A percentile compares a stretch with the other conserved stretches of the same genome.
Conservation (phyloP, 2,797 vertebrate genomes). For the Pteropus rufus region DNA sequence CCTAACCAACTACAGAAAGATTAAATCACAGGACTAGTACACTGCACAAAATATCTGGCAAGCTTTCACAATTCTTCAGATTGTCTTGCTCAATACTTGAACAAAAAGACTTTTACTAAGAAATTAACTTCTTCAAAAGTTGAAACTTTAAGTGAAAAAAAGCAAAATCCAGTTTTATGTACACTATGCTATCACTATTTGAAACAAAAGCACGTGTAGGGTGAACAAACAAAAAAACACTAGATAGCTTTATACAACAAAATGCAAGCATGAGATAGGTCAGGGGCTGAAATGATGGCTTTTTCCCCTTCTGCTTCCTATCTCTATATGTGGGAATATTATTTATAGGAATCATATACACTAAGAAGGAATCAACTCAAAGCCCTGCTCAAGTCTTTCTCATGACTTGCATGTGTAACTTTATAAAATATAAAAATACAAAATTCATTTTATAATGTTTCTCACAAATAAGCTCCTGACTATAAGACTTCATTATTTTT, state of each 20-base stretch:
- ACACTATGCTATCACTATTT: background rate
- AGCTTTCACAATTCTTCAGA: background rate
- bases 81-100: background rate
- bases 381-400: background rate
- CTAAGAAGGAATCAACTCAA: background rate
- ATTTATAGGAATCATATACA: background rate
- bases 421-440: background rate
- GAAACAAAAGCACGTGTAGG: background rate
- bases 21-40: background rate
- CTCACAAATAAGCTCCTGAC: background rate
- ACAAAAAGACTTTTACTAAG: background rate
- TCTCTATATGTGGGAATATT: background rate
- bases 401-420: background rate
- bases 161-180: background rate
- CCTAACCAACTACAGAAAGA: background rate
- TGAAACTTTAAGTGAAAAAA: slow-evolving; percentile 4
- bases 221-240: background rate
- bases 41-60: background rate
- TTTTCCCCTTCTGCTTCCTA: background rate
- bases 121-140: background rate
- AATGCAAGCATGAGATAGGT: background rate
- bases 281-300: background rate
- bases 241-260: background rate
- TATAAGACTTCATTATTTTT: background rate
- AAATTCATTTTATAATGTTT: background rate